A percentile compares a stretch with the other conserved stretches of the same genome.
Evolutionary conservation across 2,113 vertebrate species (phyloP).

Genomic region (Scytalopus superciliaris): DNA sequence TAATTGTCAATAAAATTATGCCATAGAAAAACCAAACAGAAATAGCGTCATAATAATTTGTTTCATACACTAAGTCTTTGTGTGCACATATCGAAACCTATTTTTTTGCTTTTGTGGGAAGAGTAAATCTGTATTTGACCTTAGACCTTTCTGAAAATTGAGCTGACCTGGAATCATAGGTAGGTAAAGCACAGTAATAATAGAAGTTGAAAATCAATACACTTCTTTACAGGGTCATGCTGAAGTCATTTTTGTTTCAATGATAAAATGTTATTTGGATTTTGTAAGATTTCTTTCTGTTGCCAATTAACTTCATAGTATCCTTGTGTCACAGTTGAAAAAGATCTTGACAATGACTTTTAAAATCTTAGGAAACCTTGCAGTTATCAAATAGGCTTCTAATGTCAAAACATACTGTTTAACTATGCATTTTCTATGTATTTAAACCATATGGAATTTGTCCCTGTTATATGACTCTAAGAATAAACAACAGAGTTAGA

Average conservation of each 20-base stretch:
- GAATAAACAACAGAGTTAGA: background rate
- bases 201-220: conserved; percentile 74
- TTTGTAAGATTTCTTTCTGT: conserved; percentile 49
- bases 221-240: conserved; percentile 59
- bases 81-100: background rate
- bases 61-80: background rate
- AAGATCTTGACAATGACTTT: background rate
- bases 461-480: background rate
- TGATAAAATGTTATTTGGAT: conserved; percentile 68
- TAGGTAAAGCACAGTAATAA: conserved; percentile 71
- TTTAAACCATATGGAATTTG: background rate
- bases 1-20: background rate
- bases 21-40: background rate
- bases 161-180: conserved; percentile 70
- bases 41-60: background rate
- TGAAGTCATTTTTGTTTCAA: conserved; percentile 67
- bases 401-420: background rate
- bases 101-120: conserved; percentile 31
- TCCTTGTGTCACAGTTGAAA: conserved; percentile 15
- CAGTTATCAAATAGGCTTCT: background rate
- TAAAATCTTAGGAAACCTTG: background rate
- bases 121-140: conserved; percentile 71
- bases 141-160: conserved; percentile 69
- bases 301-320: conserved; percentile 52
- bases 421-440: background rate